These are phyloP conservation scores for Poecilobothrus nobilitatus DNA, from an alignment of 2,888 invertebrate species.

Conservation along the genomic window DNA sequence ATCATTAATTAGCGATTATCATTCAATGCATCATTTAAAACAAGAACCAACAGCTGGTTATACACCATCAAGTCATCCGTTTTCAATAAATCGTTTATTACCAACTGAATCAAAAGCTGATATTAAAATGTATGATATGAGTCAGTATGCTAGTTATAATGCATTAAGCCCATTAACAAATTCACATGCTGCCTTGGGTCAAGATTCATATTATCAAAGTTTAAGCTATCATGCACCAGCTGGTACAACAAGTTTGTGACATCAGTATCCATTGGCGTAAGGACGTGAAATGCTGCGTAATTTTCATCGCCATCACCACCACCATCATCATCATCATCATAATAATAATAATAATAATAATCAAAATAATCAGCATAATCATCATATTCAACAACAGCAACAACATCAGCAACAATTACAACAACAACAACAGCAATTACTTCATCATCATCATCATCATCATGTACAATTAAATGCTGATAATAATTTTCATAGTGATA, in stretches of 20 bases:
- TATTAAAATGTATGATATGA: slow-evolving; percentile 86
- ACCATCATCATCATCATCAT: neutral
- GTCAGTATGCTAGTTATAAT: slow-evolving; percentile 49
- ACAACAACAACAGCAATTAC: slow-evolving; percentile 19
- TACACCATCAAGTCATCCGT: slow-evolving; percentile 81
- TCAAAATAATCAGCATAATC: neutral
- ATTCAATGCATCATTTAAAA: slow-evolving; percentile 60
- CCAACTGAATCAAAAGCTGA: slow-evolving; percentile 82
- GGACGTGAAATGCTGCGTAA: slow-evolving; percentile 33
- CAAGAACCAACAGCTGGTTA: slow-evolving; percentile 68
- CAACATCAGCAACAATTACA: slow-evolving; percentile 7
- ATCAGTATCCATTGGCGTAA: slow-evolving; percentile 79
- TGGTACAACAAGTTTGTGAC: slow-evolving; percentile 81
- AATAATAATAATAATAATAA: neutral
- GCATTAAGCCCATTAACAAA: slow-evolving; percentile 55
- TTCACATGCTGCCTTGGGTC: slow-evolving; percentile 54
- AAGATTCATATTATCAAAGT: slow-evolving; percentile 77
- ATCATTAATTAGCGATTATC: slow-evolving; percentile 54
- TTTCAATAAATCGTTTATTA: slow-evolving; percentile 87
- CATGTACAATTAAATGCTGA: slow-evolving; percentile 10
- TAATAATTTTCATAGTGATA: slow-evolving; percentile 6
- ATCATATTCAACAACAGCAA: neutral
- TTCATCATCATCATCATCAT: slow-evolving; percentile 28
- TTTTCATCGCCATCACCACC: slow-evolving; percentile 8
- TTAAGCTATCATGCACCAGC: slow-evolving; percentile 63